Conservation (phyloP, 2,113 vertebrate genomes). For the Crypturellus undulatus region DNA sequence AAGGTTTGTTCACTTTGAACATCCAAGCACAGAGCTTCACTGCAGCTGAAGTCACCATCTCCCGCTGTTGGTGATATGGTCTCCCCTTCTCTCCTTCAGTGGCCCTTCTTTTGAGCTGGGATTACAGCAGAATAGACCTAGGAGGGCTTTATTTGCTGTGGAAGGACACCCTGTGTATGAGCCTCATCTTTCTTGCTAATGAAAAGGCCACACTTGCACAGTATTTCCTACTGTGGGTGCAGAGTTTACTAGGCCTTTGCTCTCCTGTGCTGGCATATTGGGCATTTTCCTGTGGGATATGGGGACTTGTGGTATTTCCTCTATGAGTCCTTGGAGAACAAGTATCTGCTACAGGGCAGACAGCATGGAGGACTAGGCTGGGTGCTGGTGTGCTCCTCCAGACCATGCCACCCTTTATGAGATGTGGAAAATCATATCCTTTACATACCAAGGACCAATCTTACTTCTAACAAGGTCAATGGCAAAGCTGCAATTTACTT, state of each 20-base stretch:
- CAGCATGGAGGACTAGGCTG: background rate
- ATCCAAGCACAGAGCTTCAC: background rate
- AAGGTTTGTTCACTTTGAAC: background rate
- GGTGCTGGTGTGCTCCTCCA: background rate
- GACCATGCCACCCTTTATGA: background rate
- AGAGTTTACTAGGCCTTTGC: background rate
- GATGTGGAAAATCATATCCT: background rate
- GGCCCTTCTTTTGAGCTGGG: background rate
- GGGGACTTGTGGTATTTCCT: background rate
- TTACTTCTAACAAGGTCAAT: constrained; percentile 52
- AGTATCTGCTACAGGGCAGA: background rate
- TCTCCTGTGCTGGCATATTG: background rate
- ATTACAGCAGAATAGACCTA: background rate
- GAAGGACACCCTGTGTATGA: background rate
- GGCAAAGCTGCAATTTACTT: constrained; percentile 22
- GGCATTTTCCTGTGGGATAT: background rate
- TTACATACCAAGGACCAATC: background rate
- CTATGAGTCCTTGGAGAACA: background rate
- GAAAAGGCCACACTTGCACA: accelerated
- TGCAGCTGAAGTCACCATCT: background rate
- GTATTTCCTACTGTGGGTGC: background rate
- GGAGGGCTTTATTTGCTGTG: accelerated
- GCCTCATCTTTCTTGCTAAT: background rate
- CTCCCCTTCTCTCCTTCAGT: background rate
- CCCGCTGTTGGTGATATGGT: background rate